These are phyloP conservation scores for Drosophila nigritarsus DNA, from an alignment of 2,888 invertebrate species.

Conservation along the genomic window DNA sequence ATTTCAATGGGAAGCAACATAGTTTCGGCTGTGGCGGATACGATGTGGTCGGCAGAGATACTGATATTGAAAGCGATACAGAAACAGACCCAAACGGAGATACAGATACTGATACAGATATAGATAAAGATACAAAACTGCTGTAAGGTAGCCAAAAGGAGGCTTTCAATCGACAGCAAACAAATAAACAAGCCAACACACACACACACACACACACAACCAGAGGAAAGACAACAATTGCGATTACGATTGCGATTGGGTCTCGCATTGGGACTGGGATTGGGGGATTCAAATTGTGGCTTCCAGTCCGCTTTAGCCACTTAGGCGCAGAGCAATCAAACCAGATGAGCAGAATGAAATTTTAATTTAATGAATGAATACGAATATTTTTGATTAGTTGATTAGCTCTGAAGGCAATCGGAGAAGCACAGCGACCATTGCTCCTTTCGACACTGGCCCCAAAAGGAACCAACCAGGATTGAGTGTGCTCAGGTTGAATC, in stretches of 20 bases:
- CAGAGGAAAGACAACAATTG: constrained; percentile 67
- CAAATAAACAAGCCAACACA: constrained; percentile 57
- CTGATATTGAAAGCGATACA: constrained; percentile 24
- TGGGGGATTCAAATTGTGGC: constrained; percentile 61
- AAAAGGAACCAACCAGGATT: background rate
- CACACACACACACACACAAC: constrained; percentile 20
- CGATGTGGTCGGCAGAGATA: constrained; percentile 42
- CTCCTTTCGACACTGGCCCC: constrained; percentile 1
- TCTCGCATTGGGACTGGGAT: constrained; percentile 47
- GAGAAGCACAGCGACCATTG: constrained; percentile 6
- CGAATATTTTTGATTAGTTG: constrained; percentile 72
- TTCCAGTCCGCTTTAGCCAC: constrained; percentile 49
- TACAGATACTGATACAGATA: constrained; percentile 19
- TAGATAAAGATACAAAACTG: constrained; percentile 32
- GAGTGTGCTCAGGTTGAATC: background rate
- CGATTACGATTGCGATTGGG: constrained; percentile 71
- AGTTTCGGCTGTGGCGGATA: constrained; percentile 55
- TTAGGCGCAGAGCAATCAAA: constrained; percentile 77
- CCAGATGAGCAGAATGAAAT: constrained; percentile 77
- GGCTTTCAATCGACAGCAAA: constrained; percentile 55
- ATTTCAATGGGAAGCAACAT: constrained; percentile 71
- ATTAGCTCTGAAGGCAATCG: constrained; percentile 60
- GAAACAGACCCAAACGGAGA: constrained; percentile 32
- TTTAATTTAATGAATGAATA: constrained; percentile 80
- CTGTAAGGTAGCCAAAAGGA: constrained; percentile 37